Base-by-base conservation (phyloP, 2,113 vertebrate genomes). In the Orthonyx spaldingii region DNA sequence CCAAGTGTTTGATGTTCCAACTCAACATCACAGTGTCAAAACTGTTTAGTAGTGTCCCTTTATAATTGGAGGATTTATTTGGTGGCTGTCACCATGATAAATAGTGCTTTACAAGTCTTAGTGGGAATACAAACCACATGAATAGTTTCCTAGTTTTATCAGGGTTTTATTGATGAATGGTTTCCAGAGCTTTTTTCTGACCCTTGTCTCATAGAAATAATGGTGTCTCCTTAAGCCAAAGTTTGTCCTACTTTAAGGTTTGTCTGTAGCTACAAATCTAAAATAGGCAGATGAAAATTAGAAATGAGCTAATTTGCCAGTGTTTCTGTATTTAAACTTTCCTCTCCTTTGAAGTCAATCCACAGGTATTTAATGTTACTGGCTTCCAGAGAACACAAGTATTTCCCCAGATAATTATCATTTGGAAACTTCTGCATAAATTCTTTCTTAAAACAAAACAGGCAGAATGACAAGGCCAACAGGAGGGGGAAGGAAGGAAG, bases 121-220 rank as follows among this genome's bases (percentile, higher is more conserved):
- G 57, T 94, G 76, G 75, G 72, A 95, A 87, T 42, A 53, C 56
- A 92, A 89, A 91, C 87, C 89, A 91, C 80, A 91, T 72, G 60
- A 96, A 94, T 75, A 92, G 26, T 90, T 95, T 94, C 91, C 65
- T 84, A 85, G 69, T 82, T 95, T 95, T 92, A 95, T 79, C 77
- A 87, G 61, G 52, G 49, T 21, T 94, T 95, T 81, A 75, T 41
- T 87, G 87, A 94, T 68, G 87, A 93, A 92, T 68, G 61, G 27
- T 94, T 97, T 93, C 94, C 91, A 93, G 89, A 94, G 53, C 21
- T 69, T 76, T 17, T 87, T 91, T 75, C 72, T 94, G 91, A 84
- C 41, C 44, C 49, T 71, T 0, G 1, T 71, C 76, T 92, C 64
- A 70, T 3, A 84, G 76, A 78, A 91, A 87, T n/a, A 78, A 87